phyloP scores from a whole-genome alignment of 2,113 vertebrate species.

The Protomyctophum bolini region DNA sequence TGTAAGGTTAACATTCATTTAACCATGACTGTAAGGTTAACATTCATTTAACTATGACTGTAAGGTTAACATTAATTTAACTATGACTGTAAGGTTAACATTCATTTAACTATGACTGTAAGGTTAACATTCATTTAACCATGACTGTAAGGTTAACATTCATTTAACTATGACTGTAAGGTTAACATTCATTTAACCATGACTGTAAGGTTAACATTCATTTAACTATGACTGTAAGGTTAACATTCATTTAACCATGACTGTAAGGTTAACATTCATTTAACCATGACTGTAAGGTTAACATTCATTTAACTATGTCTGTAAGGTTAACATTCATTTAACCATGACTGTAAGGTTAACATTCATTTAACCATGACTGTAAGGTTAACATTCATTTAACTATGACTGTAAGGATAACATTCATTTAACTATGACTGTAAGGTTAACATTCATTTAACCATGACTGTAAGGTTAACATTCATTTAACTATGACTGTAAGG shows the following conservation, averaged over 20 bases:
- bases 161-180: slow-evolving; percentile 91
- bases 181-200: slow-evolving; percentile 77
- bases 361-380: slow-evolving; percentile 93
- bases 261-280: slow-evolving; percentile 82
- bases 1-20: slow-evolving; percentile 83
- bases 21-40: slow-evolving; percentile 87
- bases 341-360: slow-evolving; percentile 85
- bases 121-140: slow-evolving; percentile 82
- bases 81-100: slow-evolving; percentile 84
- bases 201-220: slow-evolving; percentile 87
- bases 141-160: slow-evolving; percentile 85
- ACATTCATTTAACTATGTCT: slow-evolving; percentile 89
- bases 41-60: slow-evolving; percentile 91
- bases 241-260: slow-evolving; percentile 88
- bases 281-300: slow-evolving; percentile 87
- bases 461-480: slow-evolving; percentile 85
- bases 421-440: slow-evolving; percentile 92
- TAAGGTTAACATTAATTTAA: slow-evolving; percentile 86
- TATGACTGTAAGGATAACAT: slow-evolving; percentile 84
- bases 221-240: slow-evolving; percentile 89
- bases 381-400: slow-evolving; percentile 82
- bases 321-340: slow-evolving; percentile 87
- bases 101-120: slow-evolving; percentile 92
- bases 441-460: slow-evolving; percentile 80
- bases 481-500: slow-evolving; percentile 90